Conservation (phyloP, 2,888 invertebrate species). For the Hydroisotoma schaefferi region DNA sequence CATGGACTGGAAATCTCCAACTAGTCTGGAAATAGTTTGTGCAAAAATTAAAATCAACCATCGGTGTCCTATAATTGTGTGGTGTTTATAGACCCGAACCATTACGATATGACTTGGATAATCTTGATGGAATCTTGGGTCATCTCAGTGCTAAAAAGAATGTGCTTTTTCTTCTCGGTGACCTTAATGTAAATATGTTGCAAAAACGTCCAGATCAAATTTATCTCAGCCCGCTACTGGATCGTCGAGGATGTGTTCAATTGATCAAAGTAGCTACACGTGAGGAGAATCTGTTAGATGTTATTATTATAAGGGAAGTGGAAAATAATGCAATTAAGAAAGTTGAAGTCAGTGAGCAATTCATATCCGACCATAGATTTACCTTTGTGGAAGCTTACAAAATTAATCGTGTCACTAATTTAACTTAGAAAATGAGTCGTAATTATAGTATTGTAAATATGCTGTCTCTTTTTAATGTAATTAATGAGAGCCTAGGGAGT, state of each 20-base stretch:
- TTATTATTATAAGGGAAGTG: background rate
- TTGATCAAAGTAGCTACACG: background rate
- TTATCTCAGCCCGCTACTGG: background rate
- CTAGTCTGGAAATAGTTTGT: background rate
- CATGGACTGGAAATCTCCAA: background rate
- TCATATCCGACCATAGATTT: background rate
- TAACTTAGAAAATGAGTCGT: background rate
- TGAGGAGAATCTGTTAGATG: background rate
- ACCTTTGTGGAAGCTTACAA: background rate
- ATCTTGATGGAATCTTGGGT: background rate
- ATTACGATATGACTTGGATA: background rate
- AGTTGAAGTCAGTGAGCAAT: background rate
- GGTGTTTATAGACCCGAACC: conserved; percentile 11
- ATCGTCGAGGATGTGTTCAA: background rate
- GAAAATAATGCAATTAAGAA: background rate
- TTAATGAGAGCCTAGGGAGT: background rate
- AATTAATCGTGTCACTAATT: background rate
- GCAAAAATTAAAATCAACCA: background rate
- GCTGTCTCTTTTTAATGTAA: background rate
- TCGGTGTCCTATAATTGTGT: background rate
- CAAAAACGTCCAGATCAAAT: background rate
- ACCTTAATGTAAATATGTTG: conserved; percentile 9
- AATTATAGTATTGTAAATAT: background rate
- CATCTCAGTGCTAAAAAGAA: background rate
- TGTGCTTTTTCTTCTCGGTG: background rate